Conservation (phyloP, 2,113 vertebrate genomes). For the Agapornis roseicollis region DNA sequence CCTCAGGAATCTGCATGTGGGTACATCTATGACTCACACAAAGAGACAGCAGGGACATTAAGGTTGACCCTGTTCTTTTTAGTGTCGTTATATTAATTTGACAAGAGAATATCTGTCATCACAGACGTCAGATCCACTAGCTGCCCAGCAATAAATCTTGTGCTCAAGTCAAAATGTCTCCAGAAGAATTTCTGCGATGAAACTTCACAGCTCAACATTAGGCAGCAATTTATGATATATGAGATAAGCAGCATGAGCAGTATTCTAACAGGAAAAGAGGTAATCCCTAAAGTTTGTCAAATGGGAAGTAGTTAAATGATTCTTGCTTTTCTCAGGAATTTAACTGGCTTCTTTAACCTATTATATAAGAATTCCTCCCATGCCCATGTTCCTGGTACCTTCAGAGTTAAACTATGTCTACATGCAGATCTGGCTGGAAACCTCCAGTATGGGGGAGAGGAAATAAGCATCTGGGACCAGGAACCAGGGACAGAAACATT, state of each 20-base stretch:
- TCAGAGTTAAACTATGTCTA: not conserved
- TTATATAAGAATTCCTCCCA: not conserved
- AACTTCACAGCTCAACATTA: conserved; percentile 28
- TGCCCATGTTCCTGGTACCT: not conserved
- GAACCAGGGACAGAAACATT: not conserved
- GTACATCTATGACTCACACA: not conserved
- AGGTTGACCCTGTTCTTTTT: not conserved
- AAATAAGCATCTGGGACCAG: not conserved
- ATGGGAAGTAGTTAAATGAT: not conserved
- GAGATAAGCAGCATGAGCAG: not conserved
- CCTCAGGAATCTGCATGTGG: not conserved
- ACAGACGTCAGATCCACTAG: not conserved
- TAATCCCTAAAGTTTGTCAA: not conserved
- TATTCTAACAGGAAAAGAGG: not conserved
- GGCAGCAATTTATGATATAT: conserved; percentile 18
- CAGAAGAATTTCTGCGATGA: conserved; percentile 14
- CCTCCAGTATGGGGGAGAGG: not conserved
- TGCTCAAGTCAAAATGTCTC: conserved; percentile 18
- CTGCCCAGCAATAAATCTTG: conserved; percentile 37
- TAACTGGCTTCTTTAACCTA: not conserved
- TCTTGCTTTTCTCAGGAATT: not conserved
- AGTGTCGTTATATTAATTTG: conserved; percentile 2
- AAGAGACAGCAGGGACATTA: not conserved
- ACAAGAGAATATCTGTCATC: not conserved
- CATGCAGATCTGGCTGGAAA: not conserved